Conservation (phyloP, 2,797 vertebrate genomes). For the Pyrocephalus nanus region DNA sequence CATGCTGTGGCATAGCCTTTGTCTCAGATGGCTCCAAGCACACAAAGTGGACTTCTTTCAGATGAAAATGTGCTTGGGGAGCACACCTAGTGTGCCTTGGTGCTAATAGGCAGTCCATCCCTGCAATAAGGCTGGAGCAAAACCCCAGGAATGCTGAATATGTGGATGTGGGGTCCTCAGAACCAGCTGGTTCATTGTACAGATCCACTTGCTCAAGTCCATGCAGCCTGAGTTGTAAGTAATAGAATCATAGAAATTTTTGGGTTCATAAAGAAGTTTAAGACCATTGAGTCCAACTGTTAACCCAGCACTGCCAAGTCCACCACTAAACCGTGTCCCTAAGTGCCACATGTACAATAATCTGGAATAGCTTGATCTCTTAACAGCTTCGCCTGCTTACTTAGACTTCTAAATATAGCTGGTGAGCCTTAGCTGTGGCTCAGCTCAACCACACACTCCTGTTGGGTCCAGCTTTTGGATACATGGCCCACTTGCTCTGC, state of each 20-base stretch:
- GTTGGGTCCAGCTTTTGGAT: background rate
- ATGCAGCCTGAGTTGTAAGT: background rate
- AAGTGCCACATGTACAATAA: background rate
- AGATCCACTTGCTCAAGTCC: background rate
- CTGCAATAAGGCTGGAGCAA: background rate
- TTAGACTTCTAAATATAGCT: constrained; percentile 15
- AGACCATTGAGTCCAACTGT: background rate
- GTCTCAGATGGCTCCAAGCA: background rate
- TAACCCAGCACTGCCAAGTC: background rate
- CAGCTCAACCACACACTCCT: background rate
- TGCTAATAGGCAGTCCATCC: background rate
- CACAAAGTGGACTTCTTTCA: background rate
- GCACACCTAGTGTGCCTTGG: background rate
- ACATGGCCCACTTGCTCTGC: background rate
- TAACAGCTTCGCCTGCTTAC: background rate
- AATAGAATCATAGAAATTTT: background rate
- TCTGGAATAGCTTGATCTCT: background rate
- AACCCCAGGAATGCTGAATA: background rate
- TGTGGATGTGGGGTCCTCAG: background rate
- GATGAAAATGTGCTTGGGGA: background rate
- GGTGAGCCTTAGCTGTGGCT: background rate
- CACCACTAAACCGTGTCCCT: background rate
- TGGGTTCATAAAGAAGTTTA: background rate
- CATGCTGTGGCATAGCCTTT: background rate
- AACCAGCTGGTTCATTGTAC: background rate